phyloP scores from a whole-genome alignment of 92 coral and sea anemone species.

The Anthopleura xanthogrammica region DNA sequence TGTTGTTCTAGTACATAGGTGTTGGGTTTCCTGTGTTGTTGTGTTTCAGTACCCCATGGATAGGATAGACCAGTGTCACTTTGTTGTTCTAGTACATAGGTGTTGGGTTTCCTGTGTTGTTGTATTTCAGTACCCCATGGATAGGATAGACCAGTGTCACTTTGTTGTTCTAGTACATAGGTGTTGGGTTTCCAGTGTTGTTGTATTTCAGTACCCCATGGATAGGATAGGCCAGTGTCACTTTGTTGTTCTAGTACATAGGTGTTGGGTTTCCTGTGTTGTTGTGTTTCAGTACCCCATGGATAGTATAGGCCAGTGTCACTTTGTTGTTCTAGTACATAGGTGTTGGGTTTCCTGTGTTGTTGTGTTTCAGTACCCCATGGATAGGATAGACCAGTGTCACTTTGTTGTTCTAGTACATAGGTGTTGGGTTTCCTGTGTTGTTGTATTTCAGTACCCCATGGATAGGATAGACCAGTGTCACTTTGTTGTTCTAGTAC shows the following conservation, averaged over 20 bases:
- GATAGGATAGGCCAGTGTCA: not conserved
- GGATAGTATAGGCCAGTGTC: too few species aligned
- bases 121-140: slow-evolving; percentile 67
- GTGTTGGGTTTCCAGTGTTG: not conserved
- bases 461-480: not conserved
- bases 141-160: slow-evolving; percentile 70
- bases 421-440: not conserved
- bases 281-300: too few species aligned
- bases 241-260: not conserved
- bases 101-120: not conserved
- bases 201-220: not conserved
- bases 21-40: not conserved
- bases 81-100: not conserved
- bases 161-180: too few species aligned
- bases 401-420: slow-evolving; percentile 52
- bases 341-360: not conserved
- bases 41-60: not conserved
- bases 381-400: slow-evolving; percentile 72
- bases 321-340: not conserved
- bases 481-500: not conserved
- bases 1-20: slow-evolving; percentile 7
- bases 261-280: not conserved
- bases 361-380: slow-evolving; percentile 56
- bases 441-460: not conserved
- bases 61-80: not conserved